Conservation (phyloP, 2,888 invertebrate genomes). For the Vannuccia rotundouncinata region DNA sequence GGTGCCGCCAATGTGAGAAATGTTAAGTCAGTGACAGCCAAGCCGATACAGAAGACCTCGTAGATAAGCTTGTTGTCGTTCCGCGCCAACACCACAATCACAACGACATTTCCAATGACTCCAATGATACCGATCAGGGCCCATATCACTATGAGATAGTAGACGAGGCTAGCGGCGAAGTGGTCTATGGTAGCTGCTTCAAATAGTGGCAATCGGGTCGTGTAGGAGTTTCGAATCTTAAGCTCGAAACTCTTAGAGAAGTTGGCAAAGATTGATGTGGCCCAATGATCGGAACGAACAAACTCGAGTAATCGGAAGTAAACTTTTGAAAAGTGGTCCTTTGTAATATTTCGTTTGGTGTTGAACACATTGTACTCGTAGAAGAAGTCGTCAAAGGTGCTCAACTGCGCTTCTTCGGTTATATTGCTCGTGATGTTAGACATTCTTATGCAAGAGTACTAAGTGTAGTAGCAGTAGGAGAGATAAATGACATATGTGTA, state of each 20-base stretch:
- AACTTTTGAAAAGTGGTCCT: background rate
- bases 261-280: background rate
- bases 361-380: background rate
- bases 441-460: too few relatives aligned
- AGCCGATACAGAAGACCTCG: slow-evolving; percentile 38
- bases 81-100: slow-evolving; percentile 34
- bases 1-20: slow-evolving; percentile 35
- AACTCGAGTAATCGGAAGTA: background rate
- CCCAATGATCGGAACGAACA: background rate
- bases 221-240: background rate
- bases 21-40: slow-evolving; percentile 37
- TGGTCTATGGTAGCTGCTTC: background rate
- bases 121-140: slow-evolving; percentile 35
- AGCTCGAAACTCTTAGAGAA: background rate
- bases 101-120: slow-evolving; percentile 35
- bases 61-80: slow-evolving; percentile 35
- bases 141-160: slow-evolving; percentile 28
- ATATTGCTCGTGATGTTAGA: too few relatives aligned
- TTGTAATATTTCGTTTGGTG: background rate
- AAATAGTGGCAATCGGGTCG: background rate
- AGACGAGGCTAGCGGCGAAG: background rate
- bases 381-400: background rate
- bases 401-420: too few relatives aligned
- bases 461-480: too few relatives aligned
- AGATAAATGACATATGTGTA: too few relatives aligned